A percentile compares a stretch with the other conserved stretches of the same genome.
These are phyloP conservation scores for Equus przewalskii DNA, from an alignment of 2,113 vertebrate genomes.

Conservation along the genomic window DNA sequence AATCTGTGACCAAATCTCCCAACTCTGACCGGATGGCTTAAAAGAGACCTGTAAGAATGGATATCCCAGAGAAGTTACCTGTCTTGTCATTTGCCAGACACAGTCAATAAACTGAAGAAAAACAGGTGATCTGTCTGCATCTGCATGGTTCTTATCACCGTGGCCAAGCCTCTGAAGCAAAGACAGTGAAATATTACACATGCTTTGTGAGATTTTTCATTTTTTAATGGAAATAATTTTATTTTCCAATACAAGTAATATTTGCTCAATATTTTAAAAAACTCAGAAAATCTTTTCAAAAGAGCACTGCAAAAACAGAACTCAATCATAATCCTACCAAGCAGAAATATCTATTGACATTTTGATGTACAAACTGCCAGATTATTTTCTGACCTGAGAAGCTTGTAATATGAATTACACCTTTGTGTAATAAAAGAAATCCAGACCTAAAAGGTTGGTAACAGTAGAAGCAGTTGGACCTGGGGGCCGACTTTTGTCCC, in stretches of 20 bases:
- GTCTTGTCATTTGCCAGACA: slow-evolving; percentile 99
- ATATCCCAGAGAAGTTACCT: slow-evolving; percentile 88
- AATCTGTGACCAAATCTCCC: not conserved
- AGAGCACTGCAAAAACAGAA: slow-evolving; percentile 33
- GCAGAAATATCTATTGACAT: not conserved
- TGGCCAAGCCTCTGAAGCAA: slow-evolving; percentile 94
- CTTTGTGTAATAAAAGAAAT: slow-evolving; percentile 36
- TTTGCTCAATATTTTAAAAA: not conserved
- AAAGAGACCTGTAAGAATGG: fast-evolving
- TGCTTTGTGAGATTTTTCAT: not conserved
- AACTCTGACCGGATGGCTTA: fast-evolving
- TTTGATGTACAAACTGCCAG: not conserved
- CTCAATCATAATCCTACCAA: not conserved
- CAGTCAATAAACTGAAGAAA: slow-evolving; percentile 99
- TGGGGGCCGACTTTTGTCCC: not conserved
- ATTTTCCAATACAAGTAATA: slow-evolving; percentile 42
- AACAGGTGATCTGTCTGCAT: slow-evolving; percentile 97
- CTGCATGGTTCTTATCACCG: slow-evolving; percentile 97
- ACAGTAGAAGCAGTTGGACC: not conserved
- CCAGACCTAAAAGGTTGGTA: not conserved
- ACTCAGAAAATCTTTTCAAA: slow-evolving; percentile 16
- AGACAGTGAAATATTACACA: slow-evolving; percentile 43
- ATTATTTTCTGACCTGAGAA: not conserved
- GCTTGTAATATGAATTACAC: not conserved
- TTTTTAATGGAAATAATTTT: slow-evolving; percentile 16